Evolutionary conservation across 1,140 invertebrate species (phyloP), one percentile per base, ranked within the genome.

Genomic region (Meteorus sp.): DNA sequence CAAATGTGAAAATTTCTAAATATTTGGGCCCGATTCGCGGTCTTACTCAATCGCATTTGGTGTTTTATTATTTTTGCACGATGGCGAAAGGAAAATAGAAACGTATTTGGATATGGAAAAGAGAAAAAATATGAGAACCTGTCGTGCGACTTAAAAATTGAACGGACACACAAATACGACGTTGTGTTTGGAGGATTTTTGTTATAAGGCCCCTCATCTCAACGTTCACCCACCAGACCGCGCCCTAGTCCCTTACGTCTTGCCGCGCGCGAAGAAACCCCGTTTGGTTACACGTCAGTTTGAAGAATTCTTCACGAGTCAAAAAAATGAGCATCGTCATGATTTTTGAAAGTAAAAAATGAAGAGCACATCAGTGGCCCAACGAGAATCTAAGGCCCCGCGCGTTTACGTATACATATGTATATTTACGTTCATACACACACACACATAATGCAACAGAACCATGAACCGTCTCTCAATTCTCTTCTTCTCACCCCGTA

Each of bases 341-440:
- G 78, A 78, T 79, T 79, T 80, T 80, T 79, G 78, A 80, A 79
- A 80, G 78, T 78, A 80, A 80, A 80, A 79, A 80, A 79, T 80
- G 75, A 78, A 73, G 68, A 72, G 64, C 64, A 59, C 39, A 52
- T 27, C 22, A n/a, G 48, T 23, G 61, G 13, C 56, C 58, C 48
- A 31, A 27, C 35, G 8, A n/a, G 60, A 41, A 52, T 27, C 22
- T 17, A 44, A 29, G 61, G 13, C 56, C 58, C 48, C 43, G 20
- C 35, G 8, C 3, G 8, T 39, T 13, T n/a, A 7, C 35, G 11
- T 13, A 3, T 5, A 3, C 13, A 13, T 11, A 41, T n/a, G n/a
- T n/a, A n/a, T n/a, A n/a, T n/a, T n/a, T n/a, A n/a, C n/a, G n/a
- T n/a, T n/a, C n/a, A n/a, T n/a, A n/a, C n/a, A n/a, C n/a, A n/a